phyloP scores from a whole-genome alignment of 1,140 invertebrate genomes.

The Drosophila melanogaster region DNA sequence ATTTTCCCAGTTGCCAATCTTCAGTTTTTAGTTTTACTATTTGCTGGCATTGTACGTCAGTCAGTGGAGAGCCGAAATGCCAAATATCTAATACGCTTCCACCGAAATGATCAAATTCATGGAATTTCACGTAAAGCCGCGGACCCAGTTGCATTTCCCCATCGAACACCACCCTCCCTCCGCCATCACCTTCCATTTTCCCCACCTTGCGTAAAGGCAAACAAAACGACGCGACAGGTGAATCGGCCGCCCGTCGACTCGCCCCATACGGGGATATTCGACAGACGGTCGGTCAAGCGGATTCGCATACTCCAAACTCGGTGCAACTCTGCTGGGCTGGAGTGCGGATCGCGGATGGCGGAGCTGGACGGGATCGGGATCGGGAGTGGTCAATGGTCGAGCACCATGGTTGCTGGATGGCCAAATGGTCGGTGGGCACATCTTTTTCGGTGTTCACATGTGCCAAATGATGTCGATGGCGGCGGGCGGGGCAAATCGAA shows the following conservation, averaged over 20 bases:
- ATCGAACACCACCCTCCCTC: conserved; percentile 12
- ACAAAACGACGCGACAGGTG: conserved; percentile 78
- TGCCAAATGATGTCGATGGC: conserved; percentile 63
- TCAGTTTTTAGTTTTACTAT: conserved; percentile 3
- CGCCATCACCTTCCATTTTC: conserved; percentile 2
- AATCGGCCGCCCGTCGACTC: conserved; percentile 78
- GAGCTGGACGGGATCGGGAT: conserved; percentile 1
- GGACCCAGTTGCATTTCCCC: conserved; percentile 41
- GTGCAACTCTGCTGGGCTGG: conserved; percentile 2
- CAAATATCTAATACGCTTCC: conserved; percentile 80
- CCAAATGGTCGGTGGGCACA: conserved; percentile 15
- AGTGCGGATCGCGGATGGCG: not conserved
- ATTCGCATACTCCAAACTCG: conserved; percentile 29
- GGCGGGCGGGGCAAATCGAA: conserved; percentile 54
- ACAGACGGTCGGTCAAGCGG: conserved; percentile 34
- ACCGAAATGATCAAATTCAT: conserved; percentile 80
- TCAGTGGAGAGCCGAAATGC: conserved; percentile 67
- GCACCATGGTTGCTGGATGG: too few species aligned
- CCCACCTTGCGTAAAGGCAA: conserved; percentile 70
- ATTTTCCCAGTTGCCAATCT: not conserved
- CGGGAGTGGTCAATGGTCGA: conserved; percentile 7
- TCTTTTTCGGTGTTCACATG: conserved; percentile 70
- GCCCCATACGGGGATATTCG: conserved; percentile 65
- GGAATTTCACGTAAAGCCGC: conserved; percentile 73
- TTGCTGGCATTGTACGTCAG: conserved; percentile 68